phyloP scores from a whole-genome alignment of 1,140 invertebrate species.

The Danaus melanippus region DNA sequence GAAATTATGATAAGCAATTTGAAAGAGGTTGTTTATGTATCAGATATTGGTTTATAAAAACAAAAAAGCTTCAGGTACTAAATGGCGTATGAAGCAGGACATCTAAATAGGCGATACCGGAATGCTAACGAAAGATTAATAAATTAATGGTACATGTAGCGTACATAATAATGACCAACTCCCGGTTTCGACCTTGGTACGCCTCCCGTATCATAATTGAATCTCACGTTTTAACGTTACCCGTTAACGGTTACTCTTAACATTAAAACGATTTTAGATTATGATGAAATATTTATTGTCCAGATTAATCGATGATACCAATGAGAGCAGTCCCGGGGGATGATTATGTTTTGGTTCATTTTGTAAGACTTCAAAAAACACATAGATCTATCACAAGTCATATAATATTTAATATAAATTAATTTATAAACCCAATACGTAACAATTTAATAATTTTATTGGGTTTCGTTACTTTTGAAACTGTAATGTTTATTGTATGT shows the following conservation, averaged over 20 bases:
- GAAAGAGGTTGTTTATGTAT: too few relatives aligned
- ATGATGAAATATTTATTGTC: conserved; percentile 6
- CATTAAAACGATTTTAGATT: conserved; percentile 18
- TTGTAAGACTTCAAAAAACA: too few relatives aligned
- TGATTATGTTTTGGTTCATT: too few relatives aligned
- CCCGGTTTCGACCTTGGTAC: conserved; percentile 29
- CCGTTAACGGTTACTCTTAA: conserved; percentile 10
- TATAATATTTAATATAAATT: too few relatives aligned
- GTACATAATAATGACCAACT: conserved; percentile 58
- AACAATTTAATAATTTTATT: too few relatives aligned
- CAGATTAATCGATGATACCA: neutral
- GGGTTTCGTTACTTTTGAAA: conserved; percentile 1
- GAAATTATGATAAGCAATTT: too few relatives aligned
- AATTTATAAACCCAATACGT: too few relatives aligned
- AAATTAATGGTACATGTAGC: conserved; percentile 59
- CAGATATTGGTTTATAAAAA: too few relatives aligned
- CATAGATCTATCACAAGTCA: too few relatives aligned
- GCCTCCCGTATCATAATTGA: conserved; percentile 55
- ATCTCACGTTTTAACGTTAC: conserved; percentile 33
- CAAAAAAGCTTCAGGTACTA: too few relatives aligned
- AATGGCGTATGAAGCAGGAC: too few relatives aligned
- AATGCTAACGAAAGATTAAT: conserved; percentile 34
- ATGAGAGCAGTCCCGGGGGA: too few relatives aligned
- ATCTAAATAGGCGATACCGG: conserved; percentile 36
- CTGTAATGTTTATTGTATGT: conserved; percentile 6